These are phyloP conservation scores for Xiphorhynchus elegans DNA, from an alignment of 2,113 vertebrate species.

Conservation along the genomic window DNA sequence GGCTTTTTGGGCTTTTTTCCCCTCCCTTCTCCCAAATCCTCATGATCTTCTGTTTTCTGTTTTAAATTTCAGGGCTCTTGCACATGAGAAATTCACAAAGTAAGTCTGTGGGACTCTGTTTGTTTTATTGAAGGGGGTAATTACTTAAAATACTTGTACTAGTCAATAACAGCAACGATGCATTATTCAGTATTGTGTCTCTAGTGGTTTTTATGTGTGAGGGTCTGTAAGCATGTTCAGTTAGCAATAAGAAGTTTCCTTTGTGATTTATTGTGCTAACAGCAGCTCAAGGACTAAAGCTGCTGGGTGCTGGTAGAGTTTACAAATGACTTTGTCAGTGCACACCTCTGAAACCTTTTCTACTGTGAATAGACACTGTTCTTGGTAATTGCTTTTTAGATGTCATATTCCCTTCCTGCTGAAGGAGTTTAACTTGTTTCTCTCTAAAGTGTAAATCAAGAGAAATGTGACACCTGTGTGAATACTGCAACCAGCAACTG, in stretches of 20 bases:
- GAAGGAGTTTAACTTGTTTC: neutral
- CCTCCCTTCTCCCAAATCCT: neutral
- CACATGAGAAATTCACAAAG: conserved; percentile 98
- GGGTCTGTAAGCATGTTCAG: neutral
- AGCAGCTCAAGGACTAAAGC: conserved; percentile 20
- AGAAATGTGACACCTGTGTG: neutral
- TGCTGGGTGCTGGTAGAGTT: neutral
- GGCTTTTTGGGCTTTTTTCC: neutral
- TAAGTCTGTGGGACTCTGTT: conserved; percentile 77
- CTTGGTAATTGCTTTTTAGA: neutral
- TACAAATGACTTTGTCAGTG: neutral
- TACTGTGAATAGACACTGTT: neutral
- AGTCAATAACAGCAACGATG: neutral
- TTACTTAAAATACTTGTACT: neutral
- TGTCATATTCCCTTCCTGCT: neutral
- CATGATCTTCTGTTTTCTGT: neutral
- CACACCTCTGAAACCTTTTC: neutral
- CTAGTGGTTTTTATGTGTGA: neutral
- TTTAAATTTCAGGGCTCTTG: conserved; percentile 87
- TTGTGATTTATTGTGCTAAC: neutral
- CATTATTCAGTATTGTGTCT: neutral
- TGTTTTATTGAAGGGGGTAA: neutral
- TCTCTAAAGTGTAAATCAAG: neutral
- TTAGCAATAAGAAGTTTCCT: conserved; percentile 22
- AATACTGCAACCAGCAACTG: neutral